Base-by-base conservation (phyloP, 2,113 vertebrate genomes). In the Elaphurus davidianus region DNA sequence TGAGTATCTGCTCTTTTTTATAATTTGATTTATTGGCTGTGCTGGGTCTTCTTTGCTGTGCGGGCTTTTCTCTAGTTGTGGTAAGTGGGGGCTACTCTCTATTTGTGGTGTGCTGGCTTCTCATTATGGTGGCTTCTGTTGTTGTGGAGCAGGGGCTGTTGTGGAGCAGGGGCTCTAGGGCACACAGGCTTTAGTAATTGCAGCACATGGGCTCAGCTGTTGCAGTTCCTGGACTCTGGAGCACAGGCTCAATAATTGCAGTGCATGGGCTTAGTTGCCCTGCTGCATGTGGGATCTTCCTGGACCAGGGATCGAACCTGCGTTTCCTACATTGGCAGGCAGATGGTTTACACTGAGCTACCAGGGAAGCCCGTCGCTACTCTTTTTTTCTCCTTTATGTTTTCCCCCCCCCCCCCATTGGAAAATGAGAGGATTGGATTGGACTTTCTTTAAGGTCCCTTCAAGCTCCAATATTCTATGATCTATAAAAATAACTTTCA, bases 401-500 rank as follows among this genome's bases (percentile, higher is more conserved):
- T 95, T 92, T 43, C 79, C n/a, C 40, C 40, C 40, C 40, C 40
- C 40, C 40, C 40, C 40, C 79, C 30, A 95, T 87, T 90, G 40
- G 25, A 95, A 96, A 92, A 54, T 36, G 10, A 93, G 28, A 92
- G 55, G 5, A 85, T 93, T 92, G 15, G 1, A 79, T n/a, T 78
- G 55, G 40, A 79, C 1, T 57, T 79, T 57, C 16, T 83, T 76
- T 83, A 78, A 87, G 50, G 1, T 28, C 12, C 54, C 40, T 91
- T 91, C 28, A 76, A 91, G 9, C 6, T 88, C 74, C 62, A 86
- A 54, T 64, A 67, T 57, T 97, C 81, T 90, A 67, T 87, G 62
- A 57, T 74, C 25, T 91, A 71, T 54, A 91, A 96, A 93, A 93
- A 87, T 82, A 93, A 87, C n/a, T 90, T 91, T 64, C n/a, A 96